Evolutionary conservation across 2,113 vertebrate species (phyloP).

Genomic region (Melanerpes aurifrons): DNA sequence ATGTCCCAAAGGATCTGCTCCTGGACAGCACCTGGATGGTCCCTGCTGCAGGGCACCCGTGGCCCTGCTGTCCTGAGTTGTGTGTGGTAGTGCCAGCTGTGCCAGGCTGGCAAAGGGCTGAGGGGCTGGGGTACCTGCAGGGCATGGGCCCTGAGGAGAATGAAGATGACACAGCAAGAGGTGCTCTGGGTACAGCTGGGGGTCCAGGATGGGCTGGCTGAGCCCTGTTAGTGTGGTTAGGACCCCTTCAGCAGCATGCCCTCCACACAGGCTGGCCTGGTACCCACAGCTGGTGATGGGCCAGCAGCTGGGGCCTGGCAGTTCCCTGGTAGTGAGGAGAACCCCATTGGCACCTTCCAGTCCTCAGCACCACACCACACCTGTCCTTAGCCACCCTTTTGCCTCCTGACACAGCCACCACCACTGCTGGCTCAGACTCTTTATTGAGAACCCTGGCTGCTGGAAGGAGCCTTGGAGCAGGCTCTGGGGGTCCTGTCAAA

Average conservation of each 20-base stretch:
- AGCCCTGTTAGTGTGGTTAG: rapidly evolving
- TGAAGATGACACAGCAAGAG: rapidly evolving
- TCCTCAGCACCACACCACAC: no score
- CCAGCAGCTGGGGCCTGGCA: background rate
- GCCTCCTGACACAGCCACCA: background rate
- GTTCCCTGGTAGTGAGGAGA: background rate
- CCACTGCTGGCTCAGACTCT: background rate
- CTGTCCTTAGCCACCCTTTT: background rate
- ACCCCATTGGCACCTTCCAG: rapidly evolving
- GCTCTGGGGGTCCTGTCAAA: background rate
- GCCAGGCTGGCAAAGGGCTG: background rate
- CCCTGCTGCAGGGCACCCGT: rapidly evolving
- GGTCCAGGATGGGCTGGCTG: no score
- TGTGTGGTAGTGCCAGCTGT: rapidly evolving
- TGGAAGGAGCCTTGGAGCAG: background rate
- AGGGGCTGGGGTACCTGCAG: background rate
- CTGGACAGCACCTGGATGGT: rapidly evolving
- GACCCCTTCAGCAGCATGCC: background rate
- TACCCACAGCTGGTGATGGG: rapidly evolving
- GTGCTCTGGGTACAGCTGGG: background rate
- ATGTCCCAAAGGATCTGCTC: background rate
- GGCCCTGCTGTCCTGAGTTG: rapidly evolving
- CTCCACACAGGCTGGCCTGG: background rate
- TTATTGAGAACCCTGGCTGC: background rate
- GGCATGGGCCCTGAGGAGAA: rapidly evolving